phyloP scores from a whole-genome alignment of 2,888 invertebrate species.

The Melanostoma mellinum region DNA sequence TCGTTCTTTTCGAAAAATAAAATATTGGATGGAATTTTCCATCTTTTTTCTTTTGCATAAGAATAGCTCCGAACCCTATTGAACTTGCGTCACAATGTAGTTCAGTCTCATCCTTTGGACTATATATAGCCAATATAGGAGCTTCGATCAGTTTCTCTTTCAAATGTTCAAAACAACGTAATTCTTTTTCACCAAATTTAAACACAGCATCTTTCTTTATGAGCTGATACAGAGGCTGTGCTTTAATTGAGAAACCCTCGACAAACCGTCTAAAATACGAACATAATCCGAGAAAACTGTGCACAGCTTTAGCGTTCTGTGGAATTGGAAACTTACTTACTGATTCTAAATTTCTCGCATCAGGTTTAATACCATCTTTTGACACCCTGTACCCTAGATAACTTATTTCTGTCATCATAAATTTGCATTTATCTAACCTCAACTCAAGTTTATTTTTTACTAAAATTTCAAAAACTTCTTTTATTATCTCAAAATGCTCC shows the following conservation, averaged over 20 bases:
- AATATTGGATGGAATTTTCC: constrained; percentile 29
- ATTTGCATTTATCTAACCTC: constrained; percentile 14
- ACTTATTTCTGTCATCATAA: constrained; percentile 8
- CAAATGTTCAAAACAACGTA: constrained; percentile 36
- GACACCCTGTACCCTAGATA: constrained; percentile 6
- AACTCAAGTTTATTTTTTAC: neutral
- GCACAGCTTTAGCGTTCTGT: constrained; percentile 11
- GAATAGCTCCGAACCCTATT: constrained; percentile 21
- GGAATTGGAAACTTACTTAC: neutral
- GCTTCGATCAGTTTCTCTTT: constrained; percentile 20
- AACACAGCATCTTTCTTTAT: constrained; percentile 26
- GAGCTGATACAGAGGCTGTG: constrained; percentile 25
- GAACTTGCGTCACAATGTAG: constrained; percentile 39
- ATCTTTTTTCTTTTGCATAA: constrained; percentile 29
- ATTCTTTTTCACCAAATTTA: constrained; percentile 25
- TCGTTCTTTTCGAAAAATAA: constrained; percentile 47
- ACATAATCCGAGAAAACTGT: constrained; percentile 18
- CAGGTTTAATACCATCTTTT: constrained; percentile 5
- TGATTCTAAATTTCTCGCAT: constrained; percentile 1
- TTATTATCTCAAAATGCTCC: too few relatives aligned
- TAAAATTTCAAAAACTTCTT: neutral
- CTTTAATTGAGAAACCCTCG: constrained; percentile 15
- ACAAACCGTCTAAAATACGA: constrained; percentile 35
- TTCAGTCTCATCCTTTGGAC: constrained; percentile 7
- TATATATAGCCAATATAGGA: constrained; percentile 25